A percentile compares a stretch with the other conserved stretches of the same genome.
Conservation (phyloP, 1,140 invertebrate species). For the Druon quercuslanigerum region DNA sequence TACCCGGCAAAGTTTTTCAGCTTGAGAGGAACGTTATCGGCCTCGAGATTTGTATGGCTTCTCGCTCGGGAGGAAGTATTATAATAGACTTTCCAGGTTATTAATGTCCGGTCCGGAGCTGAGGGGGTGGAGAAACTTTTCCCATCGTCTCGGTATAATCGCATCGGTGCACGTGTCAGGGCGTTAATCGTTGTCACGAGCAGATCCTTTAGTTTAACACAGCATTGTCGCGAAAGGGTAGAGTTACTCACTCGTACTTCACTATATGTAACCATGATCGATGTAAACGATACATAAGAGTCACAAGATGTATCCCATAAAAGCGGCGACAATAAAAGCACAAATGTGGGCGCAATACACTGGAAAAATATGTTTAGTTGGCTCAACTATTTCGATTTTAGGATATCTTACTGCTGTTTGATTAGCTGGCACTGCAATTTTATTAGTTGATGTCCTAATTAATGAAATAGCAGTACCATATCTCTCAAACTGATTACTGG, state of each 20-base stretch:
- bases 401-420: no score
- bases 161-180: conserved; percentile 55
- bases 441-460: no score
- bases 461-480: no score
- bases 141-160: conserved; percentile 56
- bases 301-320: not conserved
- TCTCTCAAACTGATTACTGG: no score
- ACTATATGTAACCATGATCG: not conserved
- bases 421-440: no score
- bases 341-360: not conserved
- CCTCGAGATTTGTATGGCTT: conserved; percentile 26
- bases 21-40: conserved; percentile 14
- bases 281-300: conserved; percentile 9
- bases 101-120: conserved; percentile 49
- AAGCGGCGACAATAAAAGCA: conserved; percentile 14
- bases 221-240: conserved; percentile 7
- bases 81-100: conserved; percentile 43
- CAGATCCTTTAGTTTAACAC: conserved; percentile 50
- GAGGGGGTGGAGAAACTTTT: conserved; percentile 48
- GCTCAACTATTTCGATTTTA: no score
- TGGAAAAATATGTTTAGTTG: not conserved
- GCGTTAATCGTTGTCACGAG: conserved; percentile 55
- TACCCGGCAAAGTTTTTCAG: conserved; percentile 10
- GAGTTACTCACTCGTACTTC: no score
- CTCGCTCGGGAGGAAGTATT: conserved; percentile 13